Evolutionary conservation across 2,888 invertebrate genomes (phyloP).

Genomic region (Chrysina gloriosa): DNA sequence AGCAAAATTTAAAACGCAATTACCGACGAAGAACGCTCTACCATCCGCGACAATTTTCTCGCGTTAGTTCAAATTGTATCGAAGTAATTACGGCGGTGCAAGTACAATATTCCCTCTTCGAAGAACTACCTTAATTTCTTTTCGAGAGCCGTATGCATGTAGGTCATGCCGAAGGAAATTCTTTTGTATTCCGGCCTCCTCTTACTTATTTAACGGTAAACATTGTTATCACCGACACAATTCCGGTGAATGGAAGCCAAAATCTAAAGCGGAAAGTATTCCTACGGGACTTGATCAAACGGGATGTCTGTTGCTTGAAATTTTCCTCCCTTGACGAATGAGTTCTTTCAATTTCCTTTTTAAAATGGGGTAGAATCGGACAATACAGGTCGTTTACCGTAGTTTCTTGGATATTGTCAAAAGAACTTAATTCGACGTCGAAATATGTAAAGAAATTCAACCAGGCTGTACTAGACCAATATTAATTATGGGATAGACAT

Average conservation of each 20-base stretch:
- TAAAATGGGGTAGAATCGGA: background rate
- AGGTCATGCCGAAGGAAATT: background rate
- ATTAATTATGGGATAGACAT: too few species aligned
- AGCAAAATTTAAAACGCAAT: conserved; percentile 35
- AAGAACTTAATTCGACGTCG: too few species aligned
- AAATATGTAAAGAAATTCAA: too few species aligned
- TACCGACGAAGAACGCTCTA: conserved; percentile 4
- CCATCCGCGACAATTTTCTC: background rate
- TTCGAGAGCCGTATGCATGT: background rate
- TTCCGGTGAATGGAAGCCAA: conserved; percentile 5
- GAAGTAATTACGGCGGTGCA: conserved; percentile 4
- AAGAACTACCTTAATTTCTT: background rate
- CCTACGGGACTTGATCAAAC: conserved; percentile 11
- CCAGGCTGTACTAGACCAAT: too few species aligned
- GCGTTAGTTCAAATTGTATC: conserved; percentile 8
- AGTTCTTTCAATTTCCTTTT: background rate
- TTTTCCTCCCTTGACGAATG: conserved; percentile 19
- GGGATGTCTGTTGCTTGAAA: conserved; percentile 11
- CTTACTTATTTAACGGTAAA: conserved; percentile 14
- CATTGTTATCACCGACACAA: conserved; percentile 19
- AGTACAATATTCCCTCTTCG: background rate
- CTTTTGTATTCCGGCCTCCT: background rate
- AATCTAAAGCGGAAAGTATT: conserved; percentile 20
- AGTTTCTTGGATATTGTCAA: too few species aligned
- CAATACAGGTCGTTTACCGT: background rate